These are phyloP conservation scores for Chamaea fasciata DNA, from an alignment of 2,113 vertebrate genomes.

Conservation along the genomic window DNA sequence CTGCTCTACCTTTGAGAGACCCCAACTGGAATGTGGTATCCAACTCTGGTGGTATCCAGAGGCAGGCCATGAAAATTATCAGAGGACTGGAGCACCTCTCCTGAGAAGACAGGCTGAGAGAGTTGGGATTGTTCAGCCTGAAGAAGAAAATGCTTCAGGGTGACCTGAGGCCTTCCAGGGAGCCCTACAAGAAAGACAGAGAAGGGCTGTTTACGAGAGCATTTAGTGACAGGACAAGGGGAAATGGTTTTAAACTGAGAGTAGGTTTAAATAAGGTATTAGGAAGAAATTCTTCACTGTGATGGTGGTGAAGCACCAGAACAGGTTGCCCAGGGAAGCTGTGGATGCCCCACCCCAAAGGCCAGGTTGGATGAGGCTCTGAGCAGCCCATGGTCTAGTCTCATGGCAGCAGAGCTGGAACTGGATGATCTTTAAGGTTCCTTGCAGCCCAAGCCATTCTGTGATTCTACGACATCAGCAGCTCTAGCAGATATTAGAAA, in stretches of 20 bases:
- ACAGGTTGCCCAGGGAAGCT: not conserved
- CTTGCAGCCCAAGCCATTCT: not conserved
- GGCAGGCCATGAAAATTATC: not conserved
- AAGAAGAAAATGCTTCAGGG: not conserved
- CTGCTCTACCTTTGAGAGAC: not conserved
- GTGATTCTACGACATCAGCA: not conserved
- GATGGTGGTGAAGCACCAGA: not conserved
- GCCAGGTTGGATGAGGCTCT: not conserved
- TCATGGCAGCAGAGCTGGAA: not conserved
- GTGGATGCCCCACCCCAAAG: not conserved
- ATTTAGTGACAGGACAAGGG: not conserved
- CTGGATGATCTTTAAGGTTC: not conserved
- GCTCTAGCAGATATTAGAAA: not conserved
- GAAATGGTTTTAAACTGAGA: not conserved
- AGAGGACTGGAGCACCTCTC: not conserved
- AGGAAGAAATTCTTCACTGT: not conserved
- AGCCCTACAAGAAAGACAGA: not conserved
- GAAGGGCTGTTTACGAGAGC: not conserved
- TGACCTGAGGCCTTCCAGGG: not conserved
- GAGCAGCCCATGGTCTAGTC: not conserved
- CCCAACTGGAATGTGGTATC: fast-evolving
- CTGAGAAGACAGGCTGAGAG: not conserved
- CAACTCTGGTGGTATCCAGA: not conserved
- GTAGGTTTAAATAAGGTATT: not conserved
- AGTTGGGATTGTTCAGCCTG: not conserved